Conservation (phyloP, 2,113 vertebrate genomes). For the Sarotherodon lohbergeri region DNA sequence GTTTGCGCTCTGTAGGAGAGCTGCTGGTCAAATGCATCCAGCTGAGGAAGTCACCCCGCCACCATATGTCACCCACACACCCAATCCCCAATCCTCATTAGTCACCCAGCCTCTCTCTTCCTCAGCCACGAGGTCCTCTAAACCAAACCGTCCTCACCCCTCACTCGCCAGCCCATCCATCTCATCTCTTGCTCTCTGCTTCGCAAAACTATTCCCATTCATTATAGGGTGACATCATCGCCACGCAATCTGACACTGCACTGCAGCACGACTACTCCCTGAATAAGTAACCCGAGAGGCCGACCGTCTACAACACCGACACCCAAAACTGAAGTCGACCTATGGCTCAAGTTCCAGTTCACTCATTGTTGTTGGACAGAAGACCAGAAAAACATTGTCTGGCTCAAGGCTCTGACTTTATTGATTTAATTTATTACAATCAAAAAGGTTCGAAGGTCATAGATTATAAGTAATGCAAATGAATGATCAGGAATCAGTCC, state of each 20-base stretch:
- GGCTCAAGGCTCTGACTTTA: background rate
- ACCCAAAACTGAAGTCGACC: background rate
- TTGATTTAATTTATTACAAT: background rate
- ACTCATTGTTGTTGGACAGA: background rate
- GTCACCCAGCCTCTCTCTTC: background rate
- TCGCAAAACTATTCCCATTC: background rate
- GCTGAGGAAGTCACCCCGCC: slow-evolving; percentile 44
- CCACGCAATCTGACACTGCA: background rate
- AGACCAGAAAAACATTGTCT: background rate
- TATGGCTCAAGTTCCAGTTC: background rate
- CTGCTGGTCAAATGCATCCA: slow-evolving; percentile 43
- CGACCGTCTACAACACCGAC: background rate
- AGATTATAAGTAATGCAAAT: background rate
- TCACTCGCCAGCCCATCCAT: background rate
- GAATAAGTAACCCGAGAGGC: background rate
- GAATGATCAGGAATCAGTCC: background rate
- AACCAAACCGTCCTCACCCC: background rate
- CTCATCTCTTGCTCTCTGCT: background rate
- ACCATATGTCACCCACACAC: slow-evolving; percentile 55
- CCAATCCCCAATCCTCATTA: background rate
- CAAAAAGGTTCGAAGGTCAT: background rate
- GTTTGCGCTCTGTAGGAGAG: slow-evolving; percentile 22
- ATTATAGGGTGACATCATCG: slow-evolving; percentile 6
- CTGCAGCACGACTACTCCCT: background rate
- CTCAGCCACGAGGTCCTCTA: background rate